Conservation (phyloP, 2,888 invertebrate genomes). For the Hirtodrosophila histrioides region DNA sequence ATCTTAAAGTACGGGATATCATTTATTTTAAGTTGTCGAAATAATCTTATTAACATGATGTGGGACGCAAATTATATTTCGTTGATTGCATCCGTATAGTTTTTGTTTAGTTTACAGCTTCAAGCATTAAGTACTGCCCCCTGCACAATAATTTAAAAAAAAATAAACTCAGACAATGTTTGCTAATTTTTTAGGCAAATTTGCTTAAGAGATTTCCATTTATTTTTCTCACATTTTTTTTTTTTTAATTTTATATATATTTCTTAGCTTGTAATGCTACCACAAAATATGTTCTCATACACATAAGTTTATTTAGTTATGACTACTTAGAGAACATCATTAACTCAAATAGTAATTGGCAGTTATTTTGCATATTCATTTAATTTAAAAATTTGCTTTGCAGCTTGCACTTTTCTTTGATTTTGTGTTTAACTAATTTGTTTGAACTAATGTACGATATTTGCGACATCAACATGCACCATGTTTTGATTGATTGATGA, state of each 20-base stretch:
- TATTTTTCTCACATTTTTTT: conserved; percentile 29
- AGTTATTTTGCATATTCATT: conserved; percentile 77
- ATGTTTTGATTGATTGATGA: no score
- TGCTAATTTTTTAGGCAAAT: conserved; percentile 20
- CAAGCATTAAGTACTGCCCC: conserved; percentile 14
- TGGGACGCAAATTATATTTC: neutral
- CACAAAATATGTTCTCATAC: conserved; percentile 62
- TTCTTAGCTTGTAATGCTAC: conserved; percentile 54
- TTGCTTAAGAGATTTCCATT: conserved; percentile 38
- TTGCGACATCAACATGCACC: conserved; percentile 37
- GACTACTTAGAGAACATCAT: conserved; percentile 79
- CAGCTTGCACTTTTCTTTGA: conserved; percentile 29
- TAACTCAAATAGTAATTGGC: conserved; percentile 81
- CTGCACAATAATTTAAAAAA: conserved; percentile 4
- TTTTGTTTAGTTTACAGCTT: neutral
- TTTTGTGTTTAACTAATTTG: conserved; percentile 17
- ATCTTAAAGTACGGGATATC: neutral
- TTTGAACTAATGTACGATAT: conserved; percentile 17
- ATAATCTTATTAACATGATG: no score
- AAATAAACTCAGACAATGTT: conserved; percentile 7
- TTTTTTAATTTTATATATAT: conserved; percentile 9
- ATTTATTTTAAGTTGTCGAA: no score
- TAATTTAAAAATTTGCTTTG: conserved; percentile 41
- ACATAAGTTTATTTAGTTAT: conserved; percentile 30
- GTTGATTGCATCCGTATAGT: neutral